These are phyloP conservation scores for Carpatolechia fugitivella DNA, from an alignment of 2,888 invertebrate species.

Conservation along the genomic window DNA sequence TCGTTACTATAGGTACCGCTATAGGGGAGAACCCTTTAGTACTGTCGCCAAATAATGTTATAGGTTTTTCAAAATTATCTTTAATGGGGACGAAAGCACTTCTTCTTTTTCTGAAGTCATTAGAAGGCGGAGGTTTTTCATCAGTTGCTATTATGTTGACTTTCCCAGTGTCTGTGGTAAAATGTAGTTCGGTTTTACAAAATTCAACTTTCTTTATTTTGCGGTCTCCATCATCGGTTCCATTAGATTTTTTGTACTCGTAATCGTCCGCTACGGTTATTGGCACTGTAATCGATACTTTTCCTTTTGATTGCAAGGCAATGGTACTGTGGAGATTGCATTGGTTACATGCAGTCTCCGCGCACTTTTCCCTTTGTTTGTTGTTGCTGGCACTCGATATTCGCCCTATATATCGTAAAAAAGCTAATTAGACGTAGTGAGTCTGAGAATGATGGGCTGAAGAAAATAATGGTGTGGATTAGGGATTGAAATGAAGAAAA, in stretches of 20 bases:
- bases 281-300: constrained; percentile 65
- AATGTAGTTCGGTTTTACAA: constrained; percentile 93
- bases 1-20: no score
- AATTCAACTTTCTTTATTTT: constrained; percentile 89
- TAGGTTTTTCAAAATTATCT: constrained; percentile 71
- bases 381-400: no score
- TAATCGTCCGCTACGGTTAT: constrained; percentile 49
- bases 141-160: constrained; percentile 93
- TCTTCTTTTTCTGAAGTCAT: constrained; percentile 86
- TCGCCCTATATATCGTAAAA: no score
- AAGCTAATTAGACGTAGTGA: no score
- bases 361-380: no score
- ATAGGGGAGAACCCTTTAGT: constrained; percentile 39
- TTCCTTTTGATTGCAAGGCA: constrained; percentile 59
- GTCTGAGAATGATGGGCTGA: no score
- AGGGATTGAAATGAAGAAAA: no score
- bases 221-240: constrained; percentile 59
- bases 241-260: constrained; percentile 38
- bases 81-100: constrained; percentile 71
- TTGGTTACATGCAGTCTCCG: no score
- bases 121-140: constrained; percentile 91
- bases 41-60: constrained; percentile 83
- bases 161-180: constrained; percentile 90
- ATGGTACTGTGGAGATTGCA: no score
- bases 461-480: no score